phyloP scores from a whole-genome alignment of 2,113 vertebrate species.

The Catharus minimus region DNA sequence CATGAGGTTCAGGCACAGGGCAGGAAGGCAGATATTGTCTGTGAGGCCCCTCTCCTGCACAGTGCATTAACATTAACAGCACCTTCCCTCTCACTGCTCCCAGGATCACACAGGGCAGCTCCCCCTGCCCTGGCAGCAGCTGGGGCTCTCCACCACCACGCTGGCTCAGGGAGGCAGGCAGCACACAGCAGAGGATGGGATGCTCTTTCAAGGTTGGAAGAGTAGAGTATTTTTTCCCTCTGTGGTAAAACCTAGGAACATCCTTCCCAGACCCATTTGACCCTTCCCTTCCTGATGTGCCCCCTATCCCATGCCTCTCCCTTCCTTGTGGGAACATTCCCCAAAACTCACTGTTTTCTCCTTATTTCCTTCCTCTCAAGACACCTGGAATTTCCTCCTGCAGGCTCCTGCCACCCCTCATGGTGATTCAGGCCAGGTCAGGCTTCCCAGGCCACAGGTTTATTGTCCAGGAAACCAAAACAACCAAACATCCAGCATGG shows the following conservation, averaged over 20 bases:
- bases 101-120: neutral
- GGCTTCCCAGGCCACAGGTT: neutral
- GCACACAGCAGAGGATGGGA: neutral
- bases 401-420: neutral
- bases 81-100: neutral
- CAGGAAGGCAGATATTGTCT: neutral
- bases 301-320: neutral
- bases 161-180: neutral
- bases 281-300: neutral
- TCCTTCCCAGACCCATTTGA: neutral
- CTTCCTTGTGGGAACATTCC: neutral
- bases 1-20: neutral
- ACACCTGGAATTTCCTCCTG: conserved; percentile 1
- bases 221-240: neutral
- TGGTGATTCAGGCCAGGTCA: neutral
- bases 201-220: neutral
- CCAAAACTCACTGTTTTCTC: neutral
- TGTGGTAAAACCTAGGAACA: neutral
- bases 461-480: neutral
- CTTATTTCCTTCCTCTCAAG: conserved; percentile 14
- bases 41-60: neutral
- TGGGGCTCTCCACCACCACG: fast-evolving
- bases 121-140: neutral
- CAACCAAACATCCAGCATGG: neutral
- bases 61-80: neutral